A percentile compares a stretch with the other conserved stretches of the same genome.
phyloP scores from a whole-genome alignment of 2,888 invertebrate species.

The Muscina levida region DNA sequence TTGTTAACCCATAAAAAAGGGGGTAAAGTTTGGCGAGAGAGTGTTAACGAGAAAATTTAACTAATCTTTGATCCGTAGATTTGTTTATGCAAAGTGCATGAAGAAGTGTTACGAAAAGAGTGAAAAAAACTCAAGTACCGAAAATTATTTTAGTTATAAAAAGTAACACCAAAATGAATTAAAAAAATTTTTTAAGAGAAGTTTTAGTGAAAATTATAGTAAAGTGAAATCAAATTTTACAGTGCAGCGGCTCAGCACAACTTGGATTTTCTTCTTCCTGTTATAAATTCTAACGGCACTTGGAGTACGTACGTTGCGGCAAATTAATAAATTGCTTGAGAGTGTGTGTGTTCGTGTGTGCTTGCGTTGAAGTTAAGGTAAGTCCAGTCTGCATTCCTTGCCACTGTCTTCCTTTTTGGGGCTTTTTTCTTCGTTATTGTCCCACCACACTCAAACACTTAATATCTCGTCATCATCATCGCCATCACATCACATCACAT shows the following conservation, averaged over 20 bases:
- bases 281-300: conserved; percentile 41
- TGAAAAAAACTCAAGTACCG: too few relatives aligned
- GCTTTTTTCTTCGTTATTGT: too few relatives aligned
- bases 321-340: conserved; percentile 19
- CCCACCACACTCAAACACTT: too few relatives aligned
- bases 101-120: not conserved
- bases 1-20: conserved; percentile 26
- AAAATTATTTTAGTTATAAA: not conserved
- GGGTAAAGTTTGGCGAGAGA: conserved; percentile 5
- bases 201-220: too few relatives aligned
- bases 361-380: too few relatives aligned
- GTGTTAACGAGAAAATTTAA: not conserved
- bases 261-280: too few relatives aligned
- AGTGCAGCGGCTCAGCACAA: too few relatives aligned
- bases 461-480: too few relatives aligned
- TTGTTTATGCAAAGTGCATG: not conserved
- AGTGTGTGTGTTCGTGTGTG: not conserved
- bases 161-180: not conserved
- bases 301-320: conserved; percentile 42
- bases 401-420: not conserved
- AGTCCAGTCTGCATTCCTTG: conserved; percentile 29
- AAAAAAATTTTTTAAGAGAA: too few relatives aligned
- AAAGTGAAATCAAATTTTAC: too few relatives aligned
- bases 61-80: not conserved
- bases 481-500: not conserved